These are phyloP conservation scores for Thalassaphorura encarpata DNA, from an alignment of 1,140 invertebrate species.

Conservation along the genomic window DNA sequence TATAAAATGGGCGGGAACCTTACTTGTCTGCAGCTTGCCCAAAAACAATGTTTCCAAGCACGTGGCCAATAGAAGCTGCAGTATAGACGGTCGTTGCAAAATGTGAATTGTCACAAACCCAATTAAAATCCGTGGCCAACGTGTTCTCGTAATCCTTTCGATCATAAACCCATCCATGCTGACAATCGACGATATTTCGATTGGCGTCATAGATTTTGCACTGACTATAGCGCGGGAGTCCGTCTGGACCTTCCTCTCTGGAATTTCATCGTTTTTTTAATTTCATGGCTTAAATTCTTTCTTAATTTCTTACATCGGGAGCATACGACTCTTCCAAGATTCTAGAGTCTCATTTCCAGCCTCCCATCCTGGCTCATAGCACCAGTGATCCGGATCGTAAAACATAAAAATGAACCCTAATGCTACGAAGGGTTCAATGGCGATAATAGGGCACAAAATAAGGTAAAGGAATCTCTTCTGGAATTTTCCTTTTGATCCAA, in stretches of 20 bases:
- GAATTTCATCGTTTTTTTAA: too few species aligned
- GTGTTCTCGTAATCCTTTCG: slow-evolving; percentile 11
- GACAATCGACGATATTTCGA: slow-evolving; percentile 1
- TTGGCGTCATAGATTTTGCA: slow-evolving; percentile 9
- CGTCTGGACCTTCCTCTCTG: slow-evolving; percentile 14
- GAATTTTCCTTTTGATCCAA: too few species aligned
- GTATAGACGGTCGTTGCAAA: slow-evolving; percentile 18
- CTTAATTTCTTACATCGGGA: too few species aligned
- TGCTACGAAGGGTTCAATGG: too few species aligned
- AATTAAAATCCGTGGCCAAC: slow-evolving; percentile 15
- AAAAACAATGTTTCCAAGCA: slow-evolving; percentile 20
- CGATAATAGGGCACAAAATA: too few species aligned
- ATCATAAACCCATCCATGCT: slow-evolving; percentile 24
- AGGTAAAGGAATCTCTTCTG: too few species aligned
- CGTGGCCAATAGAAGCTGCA: slow-evolving; percentile 6
- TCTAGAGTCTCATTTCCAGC: too few species aligned
- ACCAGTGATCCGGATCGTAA: too few species aligned
- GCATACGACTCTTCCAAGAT: too few species aligned
- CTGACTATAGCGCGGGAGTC: slow-evolving; percentile 6
- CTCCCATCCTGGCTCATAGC: too few species aligned
- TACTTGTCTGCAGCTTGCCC: slow-evolving; percentile 24
- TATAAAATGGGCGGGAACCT: background rate
- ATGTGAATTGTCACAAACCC: slow-evolving; percentile 18
- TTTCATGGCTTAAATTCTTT: too few species aligned
- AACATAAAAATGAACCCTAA: too few species aligned